These are phyloP conservation scores for Acleris cristana DNA, from an alignment of 2,888 invertebrate genomes.

Conservation along the genomic window DNA sequence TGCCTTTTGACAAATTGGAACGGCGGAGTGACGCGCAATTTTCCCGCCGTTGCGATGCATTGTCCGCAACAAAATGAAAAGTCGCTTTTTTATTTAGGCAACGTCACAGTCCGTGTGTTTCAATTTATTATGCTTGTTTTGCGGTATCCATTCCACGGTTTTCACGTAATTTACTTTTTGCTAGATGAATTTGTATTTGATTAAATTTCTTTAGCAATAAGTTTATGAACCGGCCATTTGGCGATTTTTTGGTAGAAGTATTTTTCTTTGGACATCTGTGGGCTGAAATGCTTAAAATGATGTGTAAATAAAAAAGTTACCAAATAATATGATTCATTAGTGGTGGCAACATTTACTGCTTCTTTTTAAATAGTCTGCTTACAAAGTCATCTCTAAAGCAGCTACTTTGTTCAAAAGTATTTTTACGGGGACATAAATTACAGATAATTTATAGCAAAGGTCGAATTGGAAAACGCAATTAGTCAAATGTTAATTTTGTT, in stretches of 20 bases:
- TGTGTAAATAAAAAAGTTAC: too few relatives aligned
- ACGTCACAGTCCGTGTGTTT: slow-evolving; percentile 58
- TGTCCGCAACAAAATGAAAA: slow-evolving; percentile 83
- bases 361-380: not conserved
- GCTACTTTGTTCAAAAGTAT: slow-evolving; percentile 18
- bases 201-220: not conserved
- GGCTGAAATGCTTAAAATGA: too few relatives aligned
- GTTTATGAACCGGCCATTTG: too few relatives aligned
- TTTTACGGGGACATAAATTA: slow-evolving; percentile 33
- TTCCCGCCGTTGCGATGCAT: slow-evolving; percentile 68
- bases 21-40: slow-evolving; percentile 83
- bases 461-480: slow-evolving; percentile 31
- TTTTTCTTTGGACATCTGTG: too few relatives aligned
- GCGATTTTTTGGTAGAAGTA: too few relatives aligned
- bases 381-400: slow-evolving; percentile 2
- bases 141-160: slow-evolving; percentile 59
- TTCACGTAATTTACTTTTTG: slow-evolving; percentile 56
- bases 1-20: slow-evolving; percentile 81
- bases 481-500: slow-evolving; percentile 33
- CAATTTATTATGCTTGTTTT: slow-evolving; percentile 48
- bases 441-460: slow-evolving; percentile 25
- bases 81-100: slow-evolving; percentile 71
- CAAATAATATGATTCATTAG: too few relatives aligned
- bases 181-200: not conserved
- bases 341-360: too few relatives aligned